Percentiles rank a stretch among this genome's conserved stretches.
phyloP scores from a whole-genome alignment of 2,888 invertebrate genomes.

The Chelonus formosanus region DNA sequence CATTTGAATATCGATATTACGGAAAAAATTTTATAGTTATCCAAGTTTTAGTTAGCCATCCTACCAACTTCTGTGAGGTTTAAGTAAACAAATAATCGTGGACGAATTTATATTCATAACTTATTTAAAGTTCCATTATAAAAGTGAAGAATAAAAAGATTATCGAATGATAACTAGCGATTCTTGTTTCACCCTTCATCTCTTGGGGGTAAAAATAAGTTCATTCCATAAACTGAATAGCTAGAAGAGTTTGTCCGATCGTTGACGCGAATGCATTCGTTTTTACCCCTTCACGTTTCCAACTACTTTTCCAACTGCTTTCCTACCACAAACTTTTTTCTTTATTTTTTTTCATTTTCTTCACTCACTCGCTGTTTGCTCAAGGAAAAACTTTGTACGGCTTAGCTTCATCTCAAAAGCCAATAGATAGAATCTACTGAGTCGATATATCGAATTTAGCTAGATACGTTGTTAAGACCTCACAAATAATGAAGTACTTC shows the following conservation, averaged over 20 bases:
- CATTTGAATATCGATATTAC: too few species aligned
- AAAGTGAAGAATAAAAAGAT: conserved; percentile 6
- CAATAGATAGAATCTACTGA: conserved; percentile 18
- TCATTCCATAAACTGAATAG: too few species aligned
- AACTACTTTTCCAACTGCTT: conserved; percentile 27
- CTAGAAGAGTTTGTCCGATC: conserved; percentile 30
- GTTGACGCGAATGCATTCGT: conserved; percentile 31
- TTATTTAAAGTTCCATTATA: conserved; percentile 14
- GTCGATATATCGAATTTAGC: conserved; percentile 8
- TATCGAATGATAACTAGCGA: conserved; percentile 27
- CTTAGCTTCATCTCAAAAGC: conserved; percentile 7
- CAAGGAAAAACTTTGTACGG: conserved; percentile 19
- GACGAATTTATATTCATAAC: conserved; percentile 25
- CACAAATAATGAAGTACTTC: too few species aligned
- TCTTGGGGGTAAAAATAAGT: neutral
- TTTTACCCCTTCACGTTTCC: conserved; percentile 14
- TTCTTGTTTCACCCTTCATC: conserved; percentile 15
- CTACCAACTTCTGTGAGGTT: neutral
- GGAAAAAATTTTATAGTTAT: too few species aligned
- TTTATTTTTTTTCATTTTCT: conserved; percentile 12
- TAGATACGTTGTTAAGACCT: too few species aligned
- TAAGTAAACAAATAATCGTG: conserved; percentile 4
- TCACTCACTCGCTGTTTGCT: conserved; percentile 1
- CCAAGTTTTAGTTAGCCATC: too few species aligned
- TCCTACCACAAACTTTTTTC: conserved; percentile 21